Evolutionary conservation across 1,140 invertebrate genomes (phyloP).

Genomic region (Agrypnia vestita): DNA sequence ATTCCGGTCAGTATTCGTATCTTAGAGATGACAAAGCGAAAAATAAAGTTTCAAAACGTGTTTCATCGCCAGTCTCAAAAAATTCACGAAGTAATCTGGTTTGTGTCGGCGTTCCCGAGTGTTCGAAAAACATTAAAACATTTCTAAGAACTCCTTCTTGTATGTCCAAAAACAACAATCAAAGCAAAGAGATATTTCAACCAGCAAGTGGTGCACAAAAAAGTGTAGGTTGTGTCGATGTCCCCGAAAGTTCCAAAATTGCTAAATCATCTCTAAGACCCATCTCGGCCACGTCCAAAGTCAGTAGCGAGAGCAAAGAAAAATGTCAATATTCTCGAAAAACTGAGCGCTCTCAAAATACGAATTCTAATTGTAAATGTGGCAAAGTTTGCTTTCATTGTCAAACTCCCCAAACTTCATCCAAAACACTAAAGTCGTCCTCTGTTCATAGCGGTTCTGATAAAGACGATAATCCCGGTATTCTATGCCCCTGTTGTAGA

Average conservation of each 20-base stretch:
- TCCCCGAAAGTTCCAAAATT: neutral
- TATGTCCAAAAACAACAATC: neutral
- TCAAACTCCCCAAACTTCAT: neutral
- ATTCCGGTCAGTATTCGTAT: conserved; percentile 8
- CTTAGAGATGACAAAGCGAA: neutral
- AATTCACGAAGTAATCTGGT: no score
- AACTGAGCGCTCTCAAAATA: neutral
- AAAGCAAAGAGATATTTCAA: neutral
- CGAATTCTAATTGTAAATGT: neutral
- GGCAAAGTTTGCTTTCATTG: neutral
- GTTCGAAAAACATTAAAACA: neutral
- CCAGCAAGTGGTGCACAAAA: no score
- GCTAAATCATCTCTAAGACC: neutral
- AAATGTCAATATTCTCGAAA: conserved; percentile 6
- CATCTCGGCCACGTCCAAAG: neutral
- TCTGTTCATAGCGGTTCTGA: neutral
- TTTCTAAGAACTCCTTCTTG: neutral
- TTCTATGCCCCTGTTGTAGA: conserved; percentile 30
- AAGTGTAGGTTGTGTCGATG: no score
- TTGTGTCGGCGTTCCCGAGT: neutral
- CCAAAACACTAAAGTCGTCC: conserved; percentile 4
- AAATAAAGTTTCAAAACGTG: no score
- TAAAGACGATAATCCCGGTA: neutral
- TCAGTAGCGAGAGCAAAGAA: neutral
- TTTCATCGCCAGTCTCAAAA: no score